These are phyloP conservation scores for Eriocheir sinensis DNA, from an alignment of 1,140 invertebrate species.

Conservation along the genomic window DNA sequence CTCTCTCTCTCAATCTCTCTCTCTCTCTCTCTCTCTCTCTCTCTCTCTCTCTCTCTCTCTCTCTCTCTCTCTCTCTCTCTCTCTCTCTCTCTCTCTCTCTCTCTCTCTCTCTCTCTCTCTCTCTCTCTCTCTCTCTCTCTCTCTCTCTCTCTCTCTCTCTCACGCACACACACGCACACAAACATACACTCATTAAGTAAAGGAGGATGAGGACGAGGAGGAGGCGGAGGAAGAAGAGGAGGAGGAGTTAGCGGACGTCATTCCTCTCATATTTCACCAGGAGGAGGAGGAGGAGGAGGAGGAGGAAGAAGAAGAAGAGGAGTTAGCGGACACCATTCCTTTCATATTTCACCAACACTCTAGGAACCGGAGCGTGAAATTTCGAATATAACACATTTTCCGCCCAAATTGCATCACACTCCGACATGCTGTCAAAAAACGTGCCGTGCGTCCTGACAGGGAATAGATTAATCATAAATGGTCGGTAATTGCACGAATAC, in stretches of 20 bases:
- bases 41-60: neutral
- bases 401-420: conserved; percentile 18
- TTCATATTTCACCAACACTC: too few species aligned
- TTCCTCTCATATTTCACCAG: too few species aligned
- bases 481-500: neutral
- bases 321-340: too few species aligned
- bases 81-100: neutral
- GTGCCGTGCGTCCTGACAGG: neutral
- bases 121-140: too few species aligned
- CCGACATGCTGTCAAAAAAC: neutral
- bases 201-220: too few species aligned
- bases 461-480: neutral
- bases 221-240: too few species aligned
- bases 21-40: conserved; percentile 30
- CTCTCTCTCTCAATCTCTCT: conserved; percentile 42
- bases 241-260: too few species aligned
- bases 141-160: neutral
- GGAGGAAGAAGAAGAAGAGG: too few species aligned
- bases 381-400: too few species aligned
- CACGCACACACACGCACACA: neutral
- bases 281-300: too few species aligned
- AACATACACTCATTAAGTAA: neutral
- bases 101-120: neutral
- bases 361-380: too few species aligned
- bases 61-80: neutral